These are phyloP conservation scores for Geotrypetes seraphini DNA, from an alignment of 2,797 vertebrate genomes.

Conservation along the genomic window DNA sequence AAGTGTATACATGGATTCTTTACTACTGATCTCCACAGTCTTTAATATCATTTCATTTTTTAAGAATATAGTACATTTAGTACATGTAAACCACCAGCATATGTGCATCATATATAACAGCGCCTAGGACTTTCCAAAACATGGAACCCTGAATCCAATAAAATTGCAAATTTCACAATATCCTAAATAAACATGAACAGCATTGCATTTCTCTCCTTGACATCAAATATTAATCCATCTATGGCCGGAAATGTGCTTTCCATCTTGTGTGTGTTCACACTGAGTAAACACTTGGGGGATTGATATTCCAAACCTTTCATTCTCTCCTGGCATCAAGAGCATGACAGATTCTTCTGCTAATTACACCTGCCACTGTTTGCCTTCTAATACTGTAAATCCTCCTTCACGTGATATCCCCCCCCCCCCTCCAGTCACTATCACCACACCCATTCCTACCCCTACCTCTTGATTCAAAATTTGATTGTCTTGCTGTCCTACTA, in stretches of 20 bases:
- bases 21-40: conserved; percentile 38
- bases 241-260: conserved; percentile 65
- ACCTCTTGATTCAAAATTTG: conserved; percentile 72
- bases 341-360: conserved; percentile 85
- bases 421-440: too few species aligned
- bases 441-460: too few species aligned
- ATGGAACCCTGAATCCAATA: conserved; percentile 78
- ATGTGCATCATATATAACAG: conserved; percentile 3
- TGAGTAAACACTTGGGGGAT: conserved; percentile 82
- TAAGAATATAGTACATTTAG: conserved; percentile 16
- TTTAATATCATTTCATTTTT: conserved; percentile 22
- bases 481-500: conserved; percentile 54
- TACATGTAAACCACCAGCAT: conserved; percentile 38
- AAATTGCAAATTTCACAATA: conserved; percentile 98
- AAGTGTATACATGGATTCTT: conserved; percentile 49
- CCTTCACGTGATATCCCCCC: conserved; percentile 65
- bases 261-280: conserved; percentile 56
- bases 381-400: conserved; percentile 82
- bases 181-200: conserved; percentile 92
- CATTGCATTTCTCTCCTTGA: conserved; percentile 72
- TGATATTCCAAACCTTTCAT: conserved; percentile 74
- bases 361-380: conserved; percentile 79
- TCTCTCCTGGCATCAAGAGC: conserved; percentile 73
- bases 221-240: conserved; percentile 96
- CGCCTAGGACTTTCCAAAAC: conserved; percentile 64